Base-by-base conservation (phyloP, 2,888 invertebrate species). In the Drosophila lacicola region DNA sequence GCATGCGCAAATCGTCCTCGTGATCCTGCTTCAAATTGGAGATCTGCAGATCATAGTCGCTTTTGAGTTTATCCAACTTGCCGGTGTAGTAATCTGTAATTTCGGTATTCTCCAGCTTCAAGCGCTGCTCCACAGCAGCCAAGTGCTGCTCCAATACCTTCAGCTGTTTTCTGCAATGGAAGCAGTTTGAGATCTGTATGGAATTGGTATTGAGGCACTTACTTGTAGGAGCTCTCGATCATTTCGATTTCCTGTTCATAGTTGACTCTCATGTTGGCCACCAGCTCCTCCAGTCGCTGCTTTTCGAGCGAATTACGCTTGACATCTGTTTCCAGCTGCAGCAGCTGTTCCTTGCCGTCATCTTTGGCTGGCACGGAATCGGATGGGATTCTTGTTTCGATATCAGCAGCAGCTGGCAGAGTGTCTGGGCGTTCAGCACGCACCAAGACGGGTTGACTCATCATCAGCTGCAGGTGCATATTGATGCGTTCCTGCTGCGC, bases 241-340 rank as follows among this genome's bases (percentile, higher is more conserved):
- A 92, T 79, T 46, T 91, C 90, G n/a, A 93, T 90, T 71, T 93
- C 93, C 44, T 90, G 91, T 50, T 92, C 93, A 66, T 92, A 91
- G 77, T 92, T 92, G 4, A 87, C 86, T 60, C 90, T 91, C 57
- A 92, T 90, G 57, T 91, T 92, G 46, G 92, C 89, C 50, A 92
- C 77, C 42, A 92, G 70, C 66, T 93, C 92, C 60, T 93, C 93
- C 39, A 93, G 73, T 2, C 92, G 86, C n/a, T 90, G 66, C 63
- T 92, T 92, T 49, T 93, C 92, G 37, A 92, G 76, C 51, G 91
- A 80, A 17, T 92, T 79, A 0, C 91, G 88, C 65, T 91, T 92
- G 1, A 89, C 85, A 37, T 92, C 91, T 0, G 90, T 83, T 57
- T 91, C 90, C 17, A 90, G 66, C 55, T 90, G 86, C 33, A 91